Base-by-base conservation (phyloP, 1,140 invertebrate species). In the Leguminivora glycinivorella region DNA sequence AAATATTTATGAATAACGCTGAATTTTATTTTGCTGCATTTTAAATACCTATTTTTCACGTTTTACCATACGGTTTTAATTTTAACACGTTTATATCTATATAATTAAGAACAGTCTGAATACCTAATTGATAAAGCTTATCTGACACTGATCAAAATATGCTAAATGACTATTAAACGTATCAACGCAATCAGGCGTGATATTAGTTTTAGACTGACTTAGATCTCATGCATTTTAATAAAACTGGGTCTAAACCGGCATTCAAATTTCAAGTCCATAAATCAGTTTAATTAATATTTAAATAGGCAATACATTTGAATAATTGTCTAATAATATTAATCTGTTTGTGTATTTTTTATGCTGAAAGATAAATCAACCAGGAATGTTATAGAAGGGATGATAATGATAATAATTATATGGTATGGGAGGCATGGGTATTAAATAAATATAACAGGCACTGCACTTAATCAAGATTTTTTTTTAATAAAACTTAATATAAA, bases 181-280 rank as follows among this genome's bases (percentile, higher is more conserved):
- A 52, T 52, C 17, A 19, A 43, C n/a, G 17, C 19, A 22, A 52
- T 22, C 7, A 52, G n/a, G 17, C 47, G 19, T n/a, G n/a, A n/a
- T n/a, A n/a, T 52, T 52, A 19, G 34, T 38, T 38, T 38, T 12
- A 3, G n/a, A 17, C 40, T 47, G n/a, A 47, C 47, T 52, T 1
- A 17, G 34, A 47, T 19, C 43, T 47, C 43, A 47, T 47, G 17
- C 43, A 47, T 47, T 47, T 47, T 47, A 47, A 47, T 47, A 47
- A 19, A 5, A 47, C n/a, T 47, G n/a, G 43, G n/a, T 17, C 1
- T 47, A 7, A 47, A 47, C 1, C n/a, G n/a, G 43, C n/a, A 17
- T 17, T 6, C 17, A 47, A 1, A 43, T 14, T 43, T 43, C n/a
- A 43, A 43, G 0, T 43, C 14, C 14, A 0, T 43, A 43, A 43